Evolutionary conservation across 2,797 vertebrate genomes (phyloP), one percentile per base, ranked within the genome.

Genomic region (Malacoraja senta): DNA sequence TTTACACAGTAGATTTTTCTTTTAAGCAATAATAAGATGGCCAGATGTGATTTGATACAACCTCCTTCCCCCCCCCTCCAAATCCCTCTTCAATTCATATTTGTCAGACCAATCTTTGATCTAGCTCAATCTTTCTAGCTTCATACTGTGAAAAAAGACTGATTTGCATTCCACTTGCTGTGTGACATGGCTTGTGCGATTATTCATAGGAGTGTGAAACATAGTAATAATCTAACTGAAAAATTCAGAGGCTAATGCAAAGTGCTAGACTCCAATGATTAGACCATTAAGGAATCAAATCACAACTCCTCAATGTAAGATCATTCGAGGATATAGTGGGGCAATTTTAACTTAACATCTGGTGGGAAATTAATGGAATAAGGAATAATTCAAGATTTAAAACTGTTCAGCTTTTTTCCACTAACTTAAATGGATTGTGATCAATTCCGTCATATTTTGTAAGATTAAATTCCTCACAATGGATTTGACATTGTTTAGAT

Each of bases 211-310:
- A 83, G 80, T 84, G 17, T 19, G 0, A 65, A 65, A 21, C 63
- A 88, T 68, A 68, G 10, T 32, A 68, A 68, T 38, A 79, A 79
- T 79, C 32, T 79, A 88, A 68, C 83, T 86, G 83, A 88, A 68
- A n/a, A 68, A 88, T 35, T 68, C 84, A 68, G n/a, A 88, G n/a
- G 17, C 15, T 68, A 35, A 68, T 68, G 24, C 15, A 88, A 10
- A 68, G 61, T 68, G 84, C 61, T 65, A 32, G 61, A 88, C 10
- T n/a, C 58, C 81, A 53, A 84, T 58, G 53, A n/a, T 88, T 65
- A 32, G 29, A 8, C 15, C 9, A 88, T 65, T 17, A 88, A 21
- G n/a, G 61, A 65, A 65, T 88, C n/a, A 65, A 88, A n/a, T 65
- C 84, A 32, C 84, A 88, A 88, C n/a, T 88, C 7, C 19, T 88